Conservation (phyloP, 2,888 invertebrate species). For the Boloria euphrosyne region DNA sequence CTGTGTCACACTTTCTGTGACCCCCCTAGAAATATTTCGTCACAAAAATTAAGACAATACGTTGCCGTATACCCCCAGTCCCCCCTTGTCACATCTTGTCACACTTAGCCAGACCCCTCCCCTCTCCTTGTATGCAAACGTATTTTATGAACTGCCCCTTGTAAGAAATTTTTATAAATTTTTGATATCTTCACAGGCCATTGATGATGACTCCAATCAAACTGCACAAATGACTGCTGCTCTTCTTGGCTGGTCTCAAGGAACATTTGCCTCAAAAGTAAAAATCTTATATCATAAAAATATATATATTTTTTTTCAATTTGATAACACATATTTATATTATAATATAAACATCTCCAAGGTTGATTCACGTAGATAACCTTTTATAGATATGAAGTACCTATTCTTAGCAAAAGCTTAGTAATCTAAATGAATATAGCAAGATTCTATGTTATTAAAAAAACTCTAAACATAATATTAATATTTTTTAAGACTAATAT, state of each 20-base stretch:
- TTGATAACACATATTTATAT: not conserved
- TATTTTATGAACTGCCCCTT: too few species aligned
- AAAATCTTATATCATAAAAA: not conserved
- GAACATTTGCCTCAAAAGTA: slow-evolving; percentile 96
- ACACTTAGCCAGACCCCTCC: too few species aligned
- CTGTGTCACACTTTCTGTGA: too few species aligned
- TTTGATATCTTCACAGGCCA: slow-evolving; percentile 85
- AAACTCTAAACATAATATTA: too few species aligned
- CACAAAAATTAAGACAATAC: too few species aligned
- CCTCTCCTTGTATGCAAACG: too few species aligned
- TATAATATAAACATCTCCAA: slow-evolving; percentile 13
- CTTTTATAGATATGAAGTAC: slow-evolving; percentile 28
- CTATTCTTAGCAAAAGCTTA: slow-evolving; percentile 1
- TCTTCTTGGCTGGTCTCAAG: slow-evolving; percentile 97
- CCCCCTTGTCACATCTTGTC: too few species aligned
- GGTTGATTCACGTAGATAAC: slow-evolving; percentile 42
- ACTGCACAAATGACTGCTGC: slow-evolving; percentile 99
- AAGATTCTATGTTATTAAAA: not conserved
- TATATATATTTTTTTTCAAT: not conserved
- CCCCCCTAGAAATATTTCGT: too few species aligned
- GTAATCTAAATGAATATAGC: not conserved
- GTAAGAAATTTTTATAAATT: not conserved
- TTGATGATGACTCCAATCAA: slow-evolving; percentile 99
- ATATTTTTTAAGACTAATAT: too few species aligned
- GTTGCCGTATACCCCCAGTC: too few species aligned